Evolutionary conservation across 2,888 invertebrate species (phyloP).

Genomic region (Tethea ocularis): DNA sequence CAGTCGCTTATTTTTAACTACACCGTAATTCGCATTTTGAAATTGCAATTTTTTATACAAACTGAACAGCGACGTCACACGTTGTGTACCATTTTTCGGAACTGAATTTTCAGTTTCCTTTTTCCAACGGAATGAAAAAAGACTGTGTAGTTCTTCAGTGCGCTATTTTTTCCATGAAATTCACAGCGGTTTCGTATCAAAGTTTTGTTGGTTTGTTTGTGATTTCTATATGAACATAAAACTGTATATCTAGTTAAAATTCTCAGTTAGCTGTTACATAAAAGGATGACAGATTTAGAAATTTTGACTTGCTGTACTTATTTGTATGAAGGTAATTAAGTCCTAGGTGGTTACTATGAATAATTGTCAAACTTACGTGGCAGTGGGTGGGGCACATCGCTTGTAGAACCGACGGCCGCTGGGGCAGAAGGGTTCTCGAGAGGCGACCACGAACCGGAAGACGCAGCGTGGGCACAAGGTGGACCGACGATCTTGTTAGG

Average conservation of each 20-base stretch:
- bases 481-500: too few species aligned
- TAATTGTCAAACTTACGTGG: too few species aligned
- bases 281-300: background rate
- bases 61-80: background rate
- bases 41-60: background rate
- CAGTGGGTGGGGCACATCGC: too few species aligned
- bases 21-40: too few species aligned
- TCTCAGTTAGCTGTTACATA: conserved; percentile 2
- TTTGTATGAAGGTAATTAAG: too few species aligned
- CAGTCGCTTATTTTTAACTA: too few species aligned
- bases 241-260: background rate
- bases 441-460: too few species aligned
- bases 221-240: background rate
- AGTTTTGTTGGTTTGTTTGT: background rate
- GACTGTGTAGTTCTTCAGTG: background rate
- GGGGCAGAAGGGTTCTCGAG: too few species aligned
- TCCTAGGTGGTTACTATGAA: too few species aligned
- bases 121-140: background rate
- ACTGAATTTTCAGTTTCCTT: background rate
- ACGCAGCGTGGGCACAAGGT: too few species aligned
- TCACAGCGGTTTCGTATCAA: background rate
- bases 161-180: conserved; percentile 1
- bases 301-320: too few species aligned
- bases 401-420: too few species aligned
- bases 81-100: background rate